These are phyloP conservation scores for Gymnocephalus cernua DNA, from an alignment of 2,113 vertebrate species.

Conservation along the genomic window DNA sequence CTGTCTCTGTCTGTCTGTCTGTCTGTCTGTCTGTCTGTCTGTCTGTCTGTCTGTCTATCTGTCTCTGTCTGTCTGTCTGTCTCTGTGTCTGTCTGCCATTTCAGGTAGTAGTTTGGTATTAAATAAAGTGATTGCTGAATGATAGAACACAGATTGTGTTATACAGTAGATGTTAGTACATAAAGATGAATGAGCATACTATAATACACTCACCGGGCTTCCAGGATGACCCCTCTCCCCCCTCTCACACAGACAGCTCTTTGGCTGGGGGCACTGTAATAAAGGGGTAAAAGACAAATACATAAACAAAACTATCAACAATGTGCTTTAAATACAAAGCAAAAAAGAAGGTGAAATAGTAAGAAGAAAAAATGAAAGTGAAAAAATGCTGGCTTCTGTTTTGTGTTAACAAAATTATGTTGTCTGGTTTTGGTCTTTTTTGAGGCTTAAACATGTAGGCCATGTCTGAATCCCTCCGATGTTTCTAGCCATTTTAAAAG, in stretches of 20 bases:
- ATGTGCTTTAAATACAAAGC: not conserved
- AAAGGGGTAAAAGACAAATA: not conserved
- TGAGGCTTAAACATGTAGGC: no score
- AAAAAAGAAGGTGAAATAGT: not conserved
- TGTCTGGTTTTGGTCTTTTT: not conserved
- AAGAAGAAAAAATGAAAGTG: not conserved
- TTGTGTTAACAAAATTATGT: not conserved
- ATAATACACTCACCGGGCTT: constrained; percentile 79
- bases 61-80: no score
- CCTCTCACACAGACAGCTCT: constrained; percentile 86
- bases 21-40: no score
- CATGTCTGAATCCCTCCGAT: no score
- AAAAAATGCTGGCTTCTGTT: not conserved
- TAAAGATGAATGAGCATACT: not conserved
- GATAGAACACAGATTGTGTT: not conserved
- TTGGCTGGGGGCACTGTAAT: constrained; percentile 85
- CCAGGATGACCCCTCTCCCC: constrained; percentile 87
- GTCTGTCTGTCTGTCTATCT: no score
- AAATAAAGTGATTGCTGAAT: no score
- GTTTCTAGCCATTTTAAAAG: no score
- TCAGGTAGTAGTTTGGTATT: no score
- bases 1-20: no score
- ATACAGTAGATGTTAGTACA: not conserved
- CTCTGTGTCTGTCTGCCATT: no score
- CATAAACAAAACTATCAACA: not conserved